These are phyloP conservation scores for Drosophila littoralis DNA, from an alignment of 1,140 invertebrate genomes.

Conservation along the genomic window DNA sequence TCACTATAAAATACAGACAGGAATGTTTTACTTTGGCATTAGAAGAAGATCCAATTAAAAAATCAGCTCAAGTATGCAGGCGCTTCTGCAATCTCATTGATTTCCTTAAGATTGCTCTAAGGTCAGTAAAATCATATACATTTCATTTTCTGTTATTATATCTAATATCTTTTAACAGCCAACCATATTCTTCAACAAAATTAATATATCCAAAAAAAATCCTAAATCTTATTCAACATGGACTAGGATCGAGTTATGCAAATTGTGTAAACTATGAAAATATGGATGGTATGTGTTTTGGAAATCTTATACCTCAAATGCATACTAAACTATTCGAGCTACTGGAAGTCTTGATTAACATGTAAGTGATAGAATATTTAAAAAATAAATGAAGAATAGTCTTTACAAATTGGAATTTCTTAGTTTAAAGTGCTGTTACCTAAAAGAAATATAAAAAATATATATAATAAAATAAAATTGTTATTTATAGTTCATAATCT, in stretches of 20 bases:
- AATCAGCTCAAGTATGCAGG: constrained; percentile 24
- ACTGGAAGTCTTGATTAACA: constrained; percentile 45
- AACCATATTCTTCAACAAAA: constrained; percentile 40
- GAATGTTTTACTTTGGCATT: constrained; percentile 11
- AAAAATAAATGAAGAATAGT: background rate
- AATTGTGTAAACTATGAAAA: background rate
- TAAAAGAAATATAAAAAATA: background rate
- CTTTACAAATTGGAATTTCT: background rate
- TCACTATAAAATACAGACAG: background rate
- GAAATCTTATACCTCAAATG: constrained; percentile 36
- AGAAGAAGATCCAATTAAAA: constrained; percentile 41
- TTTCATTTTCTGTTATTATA: background rate
- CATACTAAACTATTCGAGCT: constrained; percentile 47
- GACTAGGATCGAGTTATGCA: constrained; percentile 9
- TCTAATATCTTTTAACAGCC: constrained; percentile 18
- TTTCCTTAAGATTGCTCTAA: constrained; percentile 46
- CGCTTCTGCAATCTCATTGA: constrained; percentile 49
- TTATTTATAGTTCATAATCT: too few relatives aligned
- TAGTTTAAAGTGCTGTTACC: background rate
- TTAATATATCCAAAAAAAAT: constrained; percentile 38
- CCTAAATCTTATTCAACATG: constrained; percentile 42
- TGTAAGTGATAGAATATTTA: constrained; percentile 40
- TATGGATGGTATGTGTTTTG: constrained; percentile 38
- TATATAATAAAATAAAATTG: too few relatives aligned
- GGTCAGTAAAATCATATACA: constrained; percentile 11